These are phyloP conservation scores for Nycticebus coucang DNA, from an alignment of 2,113 vertebrate genomes.

Conservation along the genomic window DNA sequence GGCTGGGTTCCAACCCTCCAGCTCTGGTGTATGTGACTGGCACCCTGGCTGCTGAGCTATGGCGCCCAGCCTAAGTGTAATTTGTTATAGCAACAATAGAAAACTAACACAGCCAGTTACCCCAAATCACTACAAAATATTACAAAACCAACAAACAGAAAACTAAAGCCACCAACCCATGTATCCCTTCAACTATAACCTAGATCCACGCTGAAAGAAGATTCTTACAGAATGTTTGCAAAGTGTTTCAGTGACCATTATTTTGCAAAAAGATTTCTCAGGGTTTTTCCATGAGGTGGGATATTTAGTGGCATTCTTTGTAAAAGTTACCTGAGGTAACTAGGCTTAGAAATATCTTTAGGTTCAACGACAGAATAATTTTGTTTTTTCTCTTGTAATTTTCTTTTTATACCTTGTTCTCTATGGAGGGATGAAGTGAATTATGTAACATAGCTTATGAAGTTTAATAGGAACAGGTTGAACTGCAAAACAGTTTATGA, in stretches of 20 bases:
- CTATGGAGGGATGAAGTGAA: slow-evolving; percentile 12
- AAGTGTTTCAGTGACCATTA: not conserved
- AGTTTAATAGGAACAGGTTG: not conserved
- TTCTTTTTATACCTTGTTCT: slow-evolving; percentile 37
- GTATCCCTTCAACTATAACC: not conserved
- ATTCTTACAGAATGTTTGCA: not conserved
- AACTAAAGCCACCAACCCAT: not conserved
- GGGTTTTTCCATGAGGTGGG: not conserved
- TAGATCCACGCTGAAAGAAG: not conserved
- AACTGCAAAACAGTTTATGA: slow-evolving; percentile 43
- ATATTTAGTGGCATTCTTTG: slow-evolving; percentile 53
- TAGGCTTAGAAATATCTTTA: slow-evolving; percentile 31
- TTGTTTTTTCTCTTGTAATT: slow-evolving; percentile 32
- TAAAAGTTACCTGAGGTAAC: slow-evolving; percentile 38
- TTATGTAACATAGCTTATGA: slow-evolving; percentile 46
- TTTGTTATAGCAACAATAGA: not conserved
- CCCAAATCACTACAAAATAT: not conserved
- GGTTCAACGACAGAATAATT: slow-evolving; percentile 45
- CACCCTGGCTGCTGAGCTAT: too few species aligned
- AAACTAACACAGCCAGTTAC: not conserved
- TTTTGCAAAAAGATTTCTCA: slow-evolving; percentile 12
- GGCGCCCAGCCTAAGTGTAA: not conserved
- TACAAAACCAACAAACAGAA: not conserved
- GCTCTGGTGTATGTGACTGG: too few species aligned
- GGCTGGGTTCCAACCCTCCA: too few species aligned